A percentile compares a stretch with the other conserved stretches of the same genome.
Evolutionary conservation across 35 echinoderm and acorn worm genomes (phyloP).

Genomic region (Lytechinus pictus): DNA sequence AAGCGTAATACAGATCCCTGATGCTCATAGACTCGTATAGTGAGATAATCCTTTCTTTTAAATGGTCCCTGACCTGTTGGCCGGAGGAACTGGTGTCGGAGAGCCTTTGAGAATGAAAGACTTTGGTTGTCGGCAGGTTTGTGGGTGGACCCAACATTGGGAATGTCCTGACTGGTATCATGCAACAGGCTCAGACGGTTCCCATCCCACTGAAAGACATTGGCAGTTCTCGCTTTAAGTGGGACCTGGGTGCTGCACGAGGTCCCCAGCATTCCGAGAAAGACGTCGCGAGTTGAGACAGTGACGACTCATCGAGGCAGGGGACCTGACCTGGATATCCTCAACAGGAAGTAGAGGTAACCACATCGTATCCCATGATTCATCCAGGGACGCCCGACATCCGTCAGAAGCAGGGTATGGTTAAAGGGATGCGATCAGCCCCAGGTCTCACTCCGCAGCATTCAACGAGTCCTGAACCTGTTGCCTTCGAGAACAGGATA

Average conservation of each 20-base stretch:
- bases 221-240: neutral
- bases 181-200: neutral
- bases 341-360: neutral
- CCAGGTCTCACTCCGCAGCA: neutral
- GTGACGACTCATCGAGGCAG: neutral
- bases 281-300: neutral
- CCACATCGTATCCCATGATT: slow-evolving; percentile 29
- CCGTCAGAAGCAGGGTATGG: neutral
- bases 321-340: slow-evolving; percentile 22
- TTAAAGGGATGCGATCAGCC: neutral
- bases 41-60: neutral
- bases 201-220: neutral
- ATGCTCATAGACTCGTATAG: neutral
- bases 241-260: neutral
- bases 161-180: neutral
- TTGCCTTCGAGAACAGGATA: too few species aligned
- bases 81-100: too few species aligned
- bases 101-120: too few species aligned
- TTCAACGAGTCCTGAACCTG: too few species aligned
- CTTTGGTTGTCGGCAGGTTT: neutral
- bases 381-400: neutral
- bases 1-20: neutral
- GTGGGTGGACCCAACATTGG: neutral
- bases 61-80: neutral
- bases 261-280: neutral